These are phyloP conservation scores for Hippocampus kuda DNA, from an alignment of 2,797 vertebrate genomes.

Conservation along the genomic window DNA sequence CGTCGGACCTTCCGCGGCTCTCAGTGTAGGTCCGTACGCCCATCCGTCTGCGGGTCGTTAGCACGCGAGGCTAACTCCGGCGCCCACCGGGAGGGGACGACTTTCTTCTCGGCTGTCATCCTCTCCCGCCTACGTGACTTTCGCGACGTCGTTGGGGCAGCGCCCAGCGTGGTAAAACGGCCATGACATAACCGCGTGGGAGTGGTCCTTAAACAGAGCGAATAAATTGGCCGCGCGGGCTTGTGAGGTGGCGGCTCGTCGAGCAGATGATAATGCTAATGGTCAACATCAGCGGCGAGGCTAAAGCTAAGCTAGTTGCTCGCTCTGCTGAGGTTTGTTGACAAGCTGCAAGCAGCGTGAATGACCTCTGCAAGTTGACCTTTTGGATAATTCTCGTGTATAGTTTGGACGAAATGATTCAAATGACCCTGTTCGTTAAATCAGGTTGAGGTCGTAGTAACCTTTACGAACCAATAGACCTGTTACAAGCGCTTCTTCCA, in stretches of 20 bases:
- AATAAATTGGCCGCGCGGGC: neutral
- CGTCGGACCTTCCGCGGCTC: conserved; percentile 18
- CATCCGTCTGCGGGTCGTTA: conserved; percentile 18
- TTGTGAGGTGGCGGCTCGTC: neutral
- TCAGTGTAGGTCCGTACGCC: conserved; percentile 43
- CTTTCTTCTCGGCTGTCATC: neutral
- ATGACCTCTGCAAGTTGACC: neutral
- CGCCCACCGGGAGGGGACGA: conserved; percentile 6
- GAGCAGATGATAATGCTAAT: neutral
- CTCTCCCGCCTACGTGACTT: neutral
- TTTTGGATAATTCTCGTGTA: neutral
- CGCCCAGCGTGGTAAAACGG: too few species aligned
- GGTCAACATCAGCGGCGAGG: neutral
- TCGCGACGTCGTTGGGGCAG: too few species aligned
- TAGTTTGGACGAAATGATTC: neutral
- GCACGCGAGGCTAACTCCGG: conserved; percentile 27
- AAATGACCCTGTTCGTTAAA: too few species aligned
- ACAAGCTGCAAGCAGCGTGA: neutral
- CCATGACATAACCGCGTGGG: too few species aligned
- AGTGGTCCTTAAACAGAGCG: neutral
- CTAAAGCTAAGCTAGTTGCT: neutral
- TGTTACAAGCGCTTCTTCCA: neutral
- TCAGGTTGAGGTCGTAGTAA: too few species aligned
- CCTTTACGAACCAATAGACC: neutral
- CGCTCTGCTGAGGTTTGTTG: neutral